phyloP scores from a whole-genome alignment of 2,888 invertebrate species.

The Rhogogaster chlorosoma region DNA sequence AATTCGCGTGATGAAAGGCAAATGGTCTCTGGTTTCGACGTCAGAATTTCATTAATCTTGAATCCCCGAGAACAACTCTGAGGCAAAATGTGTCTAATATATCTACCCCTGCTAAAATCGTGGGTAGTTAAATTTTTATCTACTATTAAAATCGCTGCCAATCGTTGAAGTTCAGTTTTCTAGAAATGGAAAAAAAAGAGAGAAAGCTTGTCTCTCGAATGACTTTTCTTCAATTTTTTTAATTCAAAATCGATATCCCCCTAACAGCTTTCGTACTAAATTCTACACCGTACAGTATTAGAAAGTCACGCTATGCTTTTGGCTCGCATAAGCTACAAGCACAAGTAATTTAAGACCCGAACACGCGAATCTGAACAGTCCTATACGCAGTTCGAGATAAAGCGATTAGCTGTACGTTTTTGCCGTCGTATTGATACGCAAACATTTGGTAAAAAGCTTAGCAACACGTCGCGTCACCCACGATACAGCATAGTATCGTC shows the following conservation, averaged over 20 bases:
- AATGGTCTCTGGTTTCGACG: constrained; percentile 28
- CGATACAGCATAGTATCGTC: background rate
- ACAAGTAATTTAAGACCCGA: constrained; percentile 8
- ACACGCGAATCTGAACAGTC: constrained; percentile 1
- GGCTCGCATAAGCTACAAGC: background rate
- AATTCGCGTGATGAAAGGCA: constrained; percentile 48
- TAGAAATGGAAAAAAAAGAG: background rate
- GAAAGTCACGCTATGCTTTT: background rate
- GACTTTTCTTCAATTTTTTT: background rate
- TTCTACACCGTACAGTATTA: background rate
- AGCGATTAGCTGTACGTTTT: constrained; percentile 5
- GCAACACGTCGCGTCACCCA: background rate
- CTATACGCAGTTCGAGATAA: background rate
- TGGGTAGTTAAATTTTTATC: background rate
- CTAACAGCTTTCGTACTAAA: background rate
- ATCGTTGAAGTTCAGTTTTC: background rate
- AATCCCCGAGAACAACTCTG: background rate
- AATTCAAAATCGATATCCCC: background rate
- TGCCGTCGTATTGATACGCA: background rate
- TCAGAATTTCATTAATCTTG: constrained; percentile 30
- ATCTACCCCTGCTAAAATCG: background rate
- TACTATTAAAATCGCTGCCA: background rate
- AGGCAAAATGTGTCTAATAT: background rate
- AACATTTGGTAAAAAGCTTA: background rate
- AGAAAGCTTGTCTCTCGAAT: background rate